These are phyloP conservation scores for Teleogryllus occipitalis DNA, from an alignment of 1,140 invertebrate species.

Conservation along the genomic window DNA sequence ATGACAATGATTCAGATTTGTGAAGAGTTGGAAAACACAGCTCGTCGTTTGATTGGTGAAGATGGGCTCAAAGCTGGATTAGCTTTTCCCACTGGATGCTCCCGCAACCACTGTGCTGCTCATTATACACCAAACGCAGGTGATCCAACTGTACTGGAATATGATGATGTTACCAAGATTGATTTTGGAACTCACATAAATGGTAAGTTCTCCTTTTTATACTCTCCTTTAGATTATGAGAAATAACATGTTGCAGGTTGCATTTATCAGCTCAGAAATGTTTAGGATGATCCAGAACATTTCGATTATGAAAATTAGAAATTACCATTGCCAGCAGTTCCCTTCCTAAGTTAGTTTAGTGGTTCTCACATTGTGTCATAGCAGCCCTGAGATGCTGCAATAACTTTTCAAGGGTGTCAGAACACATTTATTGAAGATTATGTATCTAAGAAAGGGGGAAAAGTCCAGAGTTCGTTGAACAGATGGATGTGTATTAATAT, in stretches of 20 bases:
- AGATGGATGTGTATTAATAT: too few relatives aligned
- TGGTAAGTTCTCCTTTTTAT: slow-evolving; percentile 41
- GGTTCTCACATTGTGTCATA: too few relatives aligned
- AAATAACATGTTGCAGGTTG: neutral
- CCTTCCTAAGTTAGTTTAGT: too few relatives aligned
- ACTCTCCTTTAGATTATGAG: neutral
- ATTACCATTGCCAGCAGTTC: too few relatives aligned
- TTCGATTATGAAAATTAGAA: too few relatives aligned
- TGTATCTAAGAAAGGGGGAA: too few relatives aligned
- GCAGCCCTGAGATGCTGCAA: too few relatives aligned
- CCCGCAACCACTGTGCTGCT: slow-evolving; percentile 96
- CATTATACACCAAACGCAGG: slow-evolving; percentile 99
- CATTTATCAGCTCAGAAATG: too few relatives aligned
- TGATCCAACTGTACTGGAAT: slow-evolving; percentile 86
- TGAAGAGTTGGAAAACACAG: slow-evolving; percentile 89
- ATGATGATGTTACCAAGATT: slow-evolving; percentile 98
- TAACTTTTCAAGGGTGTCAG: too few relatives aligned
- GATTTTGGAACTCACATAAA: slow-evolving; percentile 99
- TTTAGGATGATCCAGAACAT: too few relatives aligned
- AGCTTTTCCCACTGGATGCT: slow-evolving; percentile 98
- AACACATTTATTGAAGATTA: too few relatives aligned
- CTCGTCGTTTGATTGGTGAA: slow-evolving; percentile 86
- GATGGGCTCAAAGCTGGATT: slow-evolving; percentile 93
- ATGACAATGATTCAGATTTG: slow-evolving; percentile 99
- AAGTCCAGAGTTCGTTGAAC: too few relatives aligned